phyloP scores from a whole-genome alignment of 2,113 vertebrate species.

The Periophthalmodon schlosseri region DNA sequence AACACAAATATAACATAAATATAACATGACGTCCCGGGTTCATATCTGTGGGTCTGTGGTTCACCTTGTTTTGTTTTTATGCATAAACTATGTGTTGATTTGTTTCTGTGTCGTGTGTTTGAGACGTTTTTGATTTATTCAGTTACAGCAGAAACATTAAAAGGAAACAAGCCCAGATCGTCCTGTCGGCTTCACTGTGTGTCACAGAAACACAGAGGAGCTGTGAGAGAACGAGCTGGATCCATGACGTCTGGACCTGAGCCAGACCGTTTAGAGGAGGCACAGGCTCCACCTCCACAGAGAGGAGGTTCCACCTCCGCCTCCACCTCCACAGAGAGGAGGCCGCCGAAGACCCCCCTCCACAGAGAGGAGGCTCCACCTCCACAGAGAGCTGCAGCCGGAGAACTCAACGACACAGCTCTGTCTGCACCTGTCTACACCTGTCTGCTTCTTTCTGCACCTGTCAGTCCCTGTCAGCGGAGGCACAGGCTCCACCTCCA shows the following conservation, averaged over 20 bases:
- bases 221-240: neutral
- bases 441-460: neutral
- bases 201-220: neutral
- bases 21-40: neutral
- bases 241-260: conserved; percentile 32
- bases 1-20: too few species aligned
- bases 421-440: neutral
- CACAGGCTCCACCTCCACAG: conserved; percentile 54
- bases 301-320: too few species aligned
- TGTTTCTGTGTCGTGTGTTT: neutral
- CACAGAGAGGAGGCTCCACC: too few species aligned
- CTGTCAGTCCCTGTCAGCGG: conserved; percentile 27
- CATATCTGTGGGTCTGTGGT: neutral
- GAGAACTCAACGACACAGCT: conserved; percentile 60
- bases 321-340: too few species aligned
- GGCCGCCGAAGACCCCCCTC: too few species aligned
- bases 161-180: neutral
- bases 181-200: neutral
- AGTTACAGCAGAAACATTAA: neutral
- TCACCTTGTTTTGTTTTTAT: neutral
- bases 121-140: neutral
- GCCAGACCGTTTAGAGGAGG: conserved; percentile 52
- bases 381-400: conserved; percentile 65
- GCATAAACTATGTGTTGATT: too few species aligned
- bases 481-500: too few species aligned